phyloP scores from a whole-genome alignment of 1,140 invertebrate species.

The Bombus difficillimus region DNA sequence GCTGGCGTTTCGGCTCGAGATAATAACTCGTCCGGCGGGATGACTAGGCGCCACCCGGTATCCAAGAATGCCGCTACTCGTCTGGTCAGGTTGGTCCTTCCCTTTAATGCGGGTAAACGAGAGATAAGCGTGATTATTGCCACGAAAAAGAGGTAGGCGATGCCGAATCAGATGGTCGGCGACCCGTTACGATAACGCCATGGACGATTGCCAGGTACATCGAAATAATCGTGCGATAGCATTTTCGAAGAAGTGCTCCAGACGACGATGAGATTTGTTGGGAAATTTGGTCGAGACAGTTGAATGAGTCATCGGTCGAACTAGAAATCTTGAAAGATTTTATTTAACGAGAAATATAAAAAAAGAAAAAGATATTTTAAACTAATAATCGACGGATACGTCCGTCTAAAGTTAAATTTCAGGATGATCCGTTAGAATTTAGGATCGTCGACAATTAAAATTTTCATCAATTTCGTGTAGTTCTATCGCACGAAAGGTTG shows the following conservation, averaged over 20 bases:
- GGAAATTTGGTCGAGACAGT: neutral
- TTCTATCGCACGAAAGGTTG: neutral
- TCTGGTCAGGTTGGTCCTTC: conserved; percentile 32
- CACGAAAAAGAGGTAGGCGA: conserved; percentile 19
- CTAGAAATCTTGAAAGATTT: neutral
- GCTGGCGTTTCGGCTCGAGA: conserved; percentile 73
- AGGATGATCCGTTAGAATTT: neutral
- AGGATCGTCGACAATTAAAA: no score
- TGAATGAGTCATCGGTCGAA: rapidly evolving
- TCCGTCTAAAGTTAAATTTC: neutral
- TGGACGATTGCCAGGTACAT: conserved; percentile 20
- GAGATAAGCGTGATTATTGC: conserved; percentile 45
- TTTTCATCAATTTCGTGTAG: neutral
- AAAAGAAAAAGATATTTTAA: neutral
- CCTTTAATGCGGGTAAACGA: conserved; percentile 40
- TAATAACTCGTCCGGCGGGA: conserved; percentile 75
- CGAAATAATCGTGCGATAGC: neutral
- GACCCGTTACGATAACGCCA: neutral
- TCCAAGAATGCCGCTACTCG: conserved; percentile 72
- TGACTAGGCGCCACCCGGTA: conserved; percentile 75
- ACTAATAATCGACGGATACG: neutral
- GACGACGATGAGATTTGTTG: neutral
- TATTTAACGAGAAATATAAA: neutral
- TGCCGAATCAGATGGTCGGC: neutral
- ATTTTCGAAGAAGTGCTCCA: neutral